Conservation (phyloP, 2,888 invertebrate species). For the Ommatoiulus sabulosus region DNA sequence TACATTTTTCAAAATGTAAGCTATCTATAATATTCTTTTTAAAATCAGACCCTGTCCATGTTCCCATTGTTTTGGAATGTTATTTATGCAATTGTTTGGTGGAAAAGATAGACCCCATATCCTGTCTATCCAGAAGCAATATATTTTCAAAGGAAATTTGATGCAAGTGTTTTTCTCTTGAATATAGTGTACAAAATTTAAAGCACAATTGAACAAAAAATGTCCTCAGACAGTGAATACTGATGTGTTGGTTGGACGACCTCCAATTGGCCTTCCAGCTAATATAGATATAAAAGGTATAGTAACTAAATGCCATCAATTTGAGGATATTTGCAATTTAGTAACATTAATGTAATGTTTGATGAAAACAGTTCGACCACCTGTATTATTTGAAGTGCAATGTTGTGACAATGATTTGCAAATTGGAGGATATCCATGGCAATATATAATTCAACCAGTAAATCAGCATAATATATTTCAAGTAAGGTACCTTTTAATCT, state of each 20-base stretch:
- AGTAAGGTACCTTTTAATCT: constrained; percentile 14
- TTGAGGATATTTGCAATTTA: background rate
- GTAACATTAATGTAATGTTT: background rate
- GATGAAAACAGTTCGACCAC: constrained; percentile 53
- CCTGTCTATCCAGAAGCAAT: background rate
- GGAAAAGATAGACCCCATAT: background rate
- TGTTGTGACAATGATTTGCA: constrained; percentile 57
- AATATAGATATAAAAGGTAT: constrained; percentile 50
- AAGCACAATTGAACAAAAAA: constrained; percentile 18
- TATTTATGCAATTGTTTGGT: no score
- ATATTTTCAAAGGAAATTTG: no score
- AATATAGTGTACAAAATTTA: background rate
- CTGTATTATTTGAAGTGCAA: constrained; percentile 58
- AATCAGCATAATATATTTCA: constrained; percentile 56
- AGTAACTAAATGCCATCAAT: background rate
- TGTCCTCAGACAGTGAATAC: background rate
- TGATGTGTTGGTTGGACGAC: constrained; percentile 6
- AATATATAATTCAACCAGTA: constrained; percentile 57
- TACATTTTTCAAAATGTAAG: constrained; percentile 24
- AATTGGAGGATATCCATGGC: constrained; percentile 59
- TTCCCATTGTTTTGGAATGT: no score
- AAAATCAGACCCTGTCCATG: no score
- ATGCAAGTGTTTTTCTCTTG: background rate
- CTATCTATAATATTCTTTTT: background rate
- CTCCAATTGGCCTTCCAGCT: constrained; percentile 46